These are phyloP conservation scores for Phaedon cochleariae DNA, from an alignment of 2,888 invertebrate genomes.

Conservation along the genomic window DNA sequence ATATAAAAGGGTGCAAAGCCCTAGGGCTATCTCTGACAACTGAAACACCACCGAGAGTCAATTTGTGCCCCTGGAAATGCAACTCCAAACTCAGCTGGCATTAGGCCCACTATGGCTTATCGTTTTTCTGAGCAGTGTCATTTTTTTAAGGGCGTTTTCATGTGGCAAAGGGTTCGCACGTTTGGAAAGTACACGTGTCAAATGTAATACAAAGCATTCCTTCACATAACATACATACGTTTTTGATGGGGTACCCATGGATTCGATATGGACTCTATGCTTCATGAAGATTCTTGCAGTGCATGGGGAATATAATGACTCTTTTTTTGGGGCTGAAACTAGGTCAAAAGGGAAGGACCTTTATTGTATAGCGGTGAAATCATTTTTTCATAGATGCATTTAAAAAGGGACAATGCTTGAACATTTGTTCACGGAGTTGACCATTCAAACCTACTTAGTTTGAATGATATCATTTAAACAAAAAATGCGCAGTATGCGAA, in stretches of 20 bases:
- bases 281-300: neutral
- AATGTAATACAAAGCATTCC: slow-evolving; percentile 22
- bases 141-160: neutral
- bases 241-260: too few species aligned
- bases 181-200: slow-evolving; percentile 26
- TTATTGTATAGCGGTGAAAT: too few species aligned
- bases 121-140: neutral
- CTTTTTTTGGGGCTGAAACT: neutral
- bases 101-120: neutral
- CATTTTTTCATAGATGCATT: too few species aligned
- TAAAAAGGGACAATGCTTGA: too few species aligned
- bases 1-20: slow-evolving; percentile 16
- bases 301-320: neutral
- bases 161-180: slow-evolving; percentile 27
- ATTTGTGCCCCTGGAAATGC: neutral
- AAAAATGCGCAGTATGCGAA: too few species aligned
- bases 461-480: too few species aligned
- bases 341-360: neutral
- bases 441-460: too few species aligned
- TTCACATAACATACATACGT: neutral
- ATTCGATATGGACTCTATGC: neutral
- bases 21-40: neutral
- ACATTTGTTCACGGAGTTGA: too few species aligned
- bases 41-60: neutral
- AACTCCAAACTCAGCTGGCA: neutral